phyloP scores from a whole-genome alignment of 2,113 vertebrate genomes.

The Dicrurus megarhynchus region DNA sequence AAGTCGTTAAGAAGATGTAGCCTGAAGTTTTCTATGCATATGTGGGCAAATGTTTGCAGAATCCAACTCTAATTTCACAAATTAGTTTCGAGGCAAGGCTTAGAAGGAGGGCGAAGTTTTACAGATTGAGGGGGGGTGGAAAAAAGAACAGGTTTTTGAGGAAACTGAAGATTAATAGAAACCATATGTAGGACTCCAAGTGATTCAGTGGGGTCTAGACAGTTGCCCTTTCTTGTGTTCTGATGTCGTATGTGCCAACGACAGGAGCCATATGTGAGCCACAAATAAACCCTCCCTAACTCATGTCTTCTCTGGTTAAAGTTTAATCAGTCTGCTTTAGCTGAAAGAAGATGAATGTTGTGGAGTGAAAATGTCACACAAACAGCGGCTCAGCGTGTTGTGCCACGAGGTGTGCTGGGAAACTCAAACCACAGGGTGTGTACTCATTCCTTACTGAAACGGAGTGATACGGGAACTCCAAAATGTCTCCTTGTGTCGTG shows the following conservation, averaged over 20 bases:
- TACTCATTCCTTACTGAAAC: neutral
- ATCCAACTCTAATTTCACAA: neutral
- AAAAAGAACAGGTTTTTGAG: neutral
- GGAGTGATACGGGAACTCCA: neutral
- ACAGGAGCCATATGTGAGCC: neutral
- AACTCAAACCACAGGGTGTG: neutral
- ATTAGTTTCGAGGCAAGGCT: neutral
- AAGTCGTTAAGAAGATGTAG: neutral
- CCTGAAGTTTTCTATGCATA: neutral
- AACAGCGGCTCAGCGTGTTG: neutral
- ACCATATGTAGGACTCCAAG: neutral
- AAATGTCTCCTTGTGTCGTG: neutral
- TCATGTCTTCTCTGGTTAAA: neutral
- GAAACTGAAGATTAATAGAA: neutral
- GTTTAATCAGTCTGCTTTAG: slow-evolving; percentile 1
- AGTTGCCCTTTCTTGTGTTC: slow-evolving; percentile 19
- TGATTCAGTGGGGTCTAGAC: neutral
- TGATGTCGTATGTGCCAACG: neutral
- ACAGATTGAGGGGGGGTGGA: neutral
- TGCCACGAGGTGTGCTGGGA: neutral
- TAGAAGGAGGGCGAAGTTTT: neutral
- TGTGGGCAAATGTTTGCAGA: neutral
- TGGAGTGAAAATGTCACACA: slow-evolving; percentile 2
- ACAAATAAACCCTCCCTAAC: slow-evolving; percentile 8
- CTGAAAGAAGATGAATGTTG: neutral